Evolutionary conservation across 2,797 vertebrate species (phyloP), one percentile per base, ranked within the genome.

Genomic region (Leucoraja ocellata): DNA sequence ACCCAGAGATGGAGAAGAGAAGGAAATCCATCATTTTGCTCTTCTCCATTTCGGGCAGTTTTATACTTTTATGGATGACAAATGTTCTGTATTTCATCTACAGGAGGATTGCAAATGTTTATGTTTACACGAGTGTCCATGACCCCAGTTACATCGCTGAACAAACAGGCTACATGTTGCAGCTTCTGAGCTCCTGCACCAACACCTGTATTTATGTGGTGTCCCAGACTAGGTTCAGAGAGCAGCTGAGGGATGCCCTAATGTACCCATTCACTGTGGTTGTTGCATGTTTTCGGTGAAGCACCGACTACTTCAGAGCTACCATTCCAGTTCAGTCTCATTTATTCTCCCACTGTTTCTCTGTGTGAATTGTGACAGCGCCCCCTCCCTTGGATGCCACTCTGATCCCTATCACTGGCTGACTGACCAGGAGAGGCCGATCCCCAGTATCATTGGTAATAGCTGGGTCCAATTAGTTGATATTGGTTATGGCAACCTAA

Each of bases 21-120:
- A 90, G 32, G 18, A 90, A 68, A 68, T 65, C n/a, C 16, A 88
- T 88, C 16, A 88, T 88, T 88, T 88, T 88, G 36, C 84, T 88
- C 63, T 90, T 90, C 86, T 68, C 21, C 32, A 90, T 90, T 32
- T 90, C 86, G 11, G 86, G 58, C 28, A 90, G 86, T 11, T 90
- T 90, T 21, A 68, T 90, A 63, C 63, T 90, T 1, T 32, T 68
- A 8, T 90, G 86, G 61, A 7, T 68, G 86, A 90, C 86, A 3
- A 65, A 68, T 36, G 61, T 86, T 86, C 10, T 63, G 14, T 86
- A 16, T 65, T 61, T 86, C 2, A 0, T 86, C 0, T 63, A 65
- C 21, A 28, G 58, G 83, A 11, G n/a, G 28, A 32, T 16, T 13
- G 1, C n/a, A 4, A 63, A 63, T 2, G 39, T 80, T 80, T 86